Base-by-base conservation (phyloP, 2,113 vertebrate genomes). In the Chaenocephalus aceratus region DNA sequence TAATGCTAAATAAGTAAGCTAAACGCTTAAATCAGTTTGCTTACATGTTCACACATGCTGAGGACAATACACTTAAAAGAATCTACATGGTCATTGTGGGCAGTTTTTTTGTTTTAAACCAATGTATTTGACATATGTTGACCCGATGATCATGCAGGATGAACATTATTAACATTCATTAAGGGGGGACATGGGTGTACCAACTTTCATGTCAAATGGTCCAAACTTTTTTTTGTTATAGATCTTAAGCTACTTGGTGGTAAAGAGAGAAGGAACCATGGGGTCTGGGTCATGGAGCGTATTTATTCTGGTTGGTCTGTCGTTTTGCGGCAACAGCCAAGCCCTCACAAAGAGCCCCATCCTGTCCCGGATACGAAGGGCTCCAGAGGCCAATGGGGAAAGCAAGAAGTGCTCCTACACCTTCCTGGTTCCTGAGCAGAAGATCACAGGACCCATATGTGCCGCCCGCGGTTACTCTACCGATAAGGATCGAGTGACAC, bases 361-460 rank as follows among this genome's bases (percentile, higher is more conserved):
- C 70, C 75, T 93, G 18, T 89, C 86, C 51, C 95, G 95, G 14
- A 94, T 92, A 88, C 93, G 96, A 72, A 96, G 97, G 6, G 94
- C 96, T 23, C 84, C 94, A 12, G 93, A 92, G 52, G 85, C 89
- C 58, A 74, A 8, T 41, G 95, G 94, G n/a, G 95, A 96, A 82
- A 93, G 86, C 21, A 97, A 95, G 88, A 97, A 96, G 85, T 99
- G 98, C 75, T 96, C 97, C 6, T 99, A 99, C 86, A 99, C 98
- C 1, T 99, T 99, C 88, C 91, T 99, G 94, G 97, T 99, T 3
- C 98, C 98, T 0, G 97, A 99, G 90, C 97, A 99, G 84, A 99
- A 97, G 93, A 97, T 99, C 88, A 99, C 97, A 13, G 98, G 98
- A 30, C 97, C 98, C 1, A 98, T 99, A 67, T 99, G 98, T 0